These are phyloP conservation scores for Sceloporus tristichus DNA, from an alignment of 2,113 vertebrate species.

Conservation along the genomic window DNA sequence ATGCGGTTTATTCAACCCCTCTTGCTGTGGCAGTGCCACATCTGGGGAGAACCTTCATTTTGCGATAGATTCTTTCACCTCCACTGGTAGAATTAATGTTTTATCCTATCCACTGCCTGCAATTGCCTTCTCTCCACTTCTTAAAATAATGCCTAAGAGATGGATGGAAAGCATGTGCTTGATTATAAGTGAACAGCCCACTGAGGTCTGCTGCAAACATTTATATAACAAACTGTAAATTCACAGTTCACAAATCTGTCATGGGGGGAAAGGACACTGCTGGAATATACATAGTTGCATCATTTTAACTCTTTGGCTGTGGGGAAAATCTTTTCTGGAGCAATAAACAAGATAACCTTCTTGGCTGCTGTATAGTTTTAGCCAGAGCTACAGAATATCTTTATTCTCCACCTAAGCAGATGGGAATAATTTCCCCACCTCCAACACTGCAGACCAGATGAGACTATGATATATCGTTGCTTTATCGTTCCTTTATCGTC, in stretches of 20 bases:
- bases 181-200: background rate
- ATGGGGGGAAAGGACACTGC: background rate
- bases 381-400: background rate
- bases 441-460: background rate
- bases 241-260: background rate
- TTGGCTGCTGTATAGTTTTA: background rate
- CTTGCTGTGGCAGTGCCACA: background rate
- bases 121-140: background rate
- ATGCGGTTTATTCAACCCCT: background rate
- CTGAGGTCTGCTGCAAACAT: background rate
- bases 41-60: background rate
- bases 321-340: background rate
- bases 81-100: background rate
- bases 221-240: background rate
- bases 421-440: background rate
- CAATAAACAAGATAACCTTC: background rate
- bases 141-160: background rate
- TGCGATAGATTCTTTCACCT: background rate
- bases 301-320: background rate
- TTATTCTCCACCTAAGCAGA: background rate
- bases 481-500: no score
- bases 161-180: background rate
- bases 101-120: slow-evolving; percentile 10
- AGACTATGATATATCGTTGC: no score
- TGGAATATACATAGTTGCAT: background rate